Evolutionary conservation across 2,888 invertebrate species (phyloP), one percentile per base, ranked within the genome.

Genomic region (Cecidostiba fungosa): DNA sequence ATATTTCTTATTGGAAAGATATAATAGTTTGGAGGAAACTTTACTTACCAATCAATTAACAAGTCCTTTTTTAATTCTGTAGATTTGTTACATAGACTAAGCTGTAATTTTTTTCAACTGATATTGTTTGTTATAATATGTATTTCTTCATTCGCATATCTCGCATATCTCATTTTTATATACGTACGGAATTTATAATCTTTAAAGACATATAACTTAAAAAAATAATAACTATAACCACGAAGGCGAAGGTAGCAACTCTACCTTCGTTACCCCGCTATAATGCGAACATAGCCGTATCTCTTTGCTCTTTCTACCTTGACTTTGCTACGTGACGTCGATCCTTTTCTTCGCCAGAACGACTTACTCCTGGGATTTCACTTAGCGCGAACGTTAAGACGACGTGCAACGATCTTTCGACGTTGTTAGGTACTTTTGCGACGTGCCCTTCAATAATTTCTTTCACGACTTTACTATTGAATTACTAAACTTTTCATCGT

Each of bases 291-390:
- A 23, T 36, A n/a, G 72, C 23, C 72, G 72, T 12, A 72, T 72
- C 39, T 19, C 39, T 36, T 23, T 23, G 39, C 72, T 43, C 72
- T 72, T 39, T 72, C 23, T 43, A 72, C 72, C 72, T 23, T 12
- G 72, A 72, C 72, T 72, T 72, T 74, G 43, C 54, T 76, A 76
- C 76, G 76, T 76, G 76, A 76, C 54, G 76, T 54, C 76, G 50
- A 59, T 76, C 36, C 54, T 47, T 76, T 76, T 76, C 59, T 54
- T 76, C 29, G 54, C 26, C 29, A 23, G n/a, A 29, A 50, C 50
- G 50, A 54, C 29, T 36, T 76, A 32, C 59, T 76, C 59, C 29
- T 54, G 76, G 76, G 76, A 76, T 76, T 76, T 76, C 76, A 76
- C 76, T 76, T 76, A 76, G 54, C 29, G 16, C 16, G 50, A 76